Conservation (phyloP, 1,140 invertebrate genomes). For the Achatina immaculata region DNA sequence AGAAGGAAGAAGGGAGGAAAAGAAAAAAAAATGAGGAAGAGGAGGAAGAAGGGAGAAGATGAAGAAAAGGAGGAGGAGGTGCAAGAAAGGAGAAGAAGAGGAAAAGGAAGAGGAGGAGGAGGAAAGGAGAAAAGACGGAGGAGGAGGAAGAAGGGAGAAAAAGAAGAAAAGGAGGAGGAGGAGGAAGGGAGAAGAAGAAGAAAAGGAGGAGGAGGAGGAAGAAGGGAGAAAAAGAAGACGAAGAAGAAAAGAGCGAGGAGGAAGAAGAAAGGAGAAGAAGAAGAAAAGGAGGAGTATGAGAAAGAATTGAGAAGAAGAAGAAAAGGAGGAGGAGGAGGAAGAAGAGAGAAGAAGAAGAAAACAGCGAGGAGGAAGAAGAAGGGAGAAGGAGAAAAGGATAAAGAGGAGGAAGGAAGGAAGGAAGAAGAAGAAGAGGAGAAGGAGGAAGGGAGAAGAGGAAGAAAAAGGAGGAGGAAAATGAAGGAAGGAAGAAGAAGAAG, state of each 20-base stretch:
- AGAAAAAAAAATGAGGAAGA: slow-evolving; percentile 5
- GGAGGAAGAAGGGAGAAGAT: background rate
- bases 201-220: background rate
- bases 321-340: background rate
- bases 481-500: background rate
- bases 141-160: background rate
- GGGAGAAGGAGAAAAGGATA: background rate
- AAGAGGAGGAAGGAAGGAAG: background rate
- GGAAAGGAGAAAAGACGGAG: background rate
- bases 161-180: no score
- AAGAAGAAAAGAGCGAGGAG: background rate
- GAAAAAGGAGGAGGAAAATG: background rate
- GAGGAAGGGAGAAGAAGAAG: background rate
- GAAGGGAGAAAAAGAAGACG: background rate
- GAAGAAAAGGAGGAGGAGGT: background rate
- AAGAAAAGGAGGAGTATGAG: background rate
- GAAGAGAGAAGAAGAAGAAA: background rate
- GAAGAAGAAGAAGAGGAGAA: background rate
- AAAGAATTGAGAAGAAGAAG: background rate
- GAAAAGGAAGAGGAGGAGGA: background rate
- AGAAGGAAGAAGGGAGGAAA: slow-evolving; percentile 8
- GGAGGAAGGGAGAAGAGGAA: slow-evolving; percentile 3
- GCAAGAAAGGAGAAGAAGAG: background rate
- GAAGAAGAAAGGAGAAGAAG: background rate
- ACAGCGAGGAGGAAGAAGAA: background rate